A percentile compares a stretch with the other conserved stretches of the same genome.
Conservation (phyloP, 2,797 vertebrate species). For the Choloepus didactylus region DNA sequence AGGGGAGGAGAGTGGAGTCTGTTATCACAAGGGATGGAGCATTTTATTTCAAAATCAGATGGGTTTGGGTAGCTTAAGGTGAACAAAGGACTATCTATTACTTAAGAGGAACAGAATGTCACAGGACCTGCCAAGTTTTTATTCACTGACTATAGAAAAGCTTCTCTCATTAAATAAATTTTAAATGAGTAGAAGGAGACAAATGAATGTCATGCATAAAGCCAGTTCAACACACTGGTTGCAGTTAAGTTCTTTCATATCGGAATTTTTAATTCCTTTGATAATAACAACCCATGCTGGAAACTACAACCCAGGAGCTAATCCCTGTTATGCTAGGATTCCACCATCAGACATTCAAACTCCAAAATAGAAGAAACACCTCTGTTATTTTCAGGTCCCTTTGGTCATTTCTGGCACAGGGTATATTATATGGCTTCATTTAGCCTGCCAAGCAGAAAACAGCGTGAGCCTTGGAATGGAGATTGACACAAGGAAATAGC, state of each 20-base stretch:
- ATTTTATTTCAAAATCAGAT: not conserved
- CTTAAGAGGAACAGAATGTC: not conserved
- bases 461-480: not conserved
- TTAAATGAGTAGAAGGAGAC: not conserved
- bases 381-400: not conserved
- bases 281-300: not conserved
- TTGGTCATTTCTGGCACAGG: conserved; percentile 4
- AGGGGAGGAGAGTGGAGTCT: not conserved
- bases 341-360: not conserved
- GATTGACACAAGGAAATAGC: not conserved
- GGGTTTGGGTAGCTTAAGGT: not conserved
- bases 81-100: not conserved
- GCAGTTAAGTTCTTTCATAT: not conserved
- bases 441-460: not conserved
- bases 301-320: not conserved
- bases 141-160: not conserved
- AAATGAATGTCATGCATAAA: not conserved
- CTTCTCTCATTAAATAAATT: not conserved
- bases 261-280: not conserved
- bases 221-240: not conserved
- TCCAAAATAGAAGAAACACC: not conserved
- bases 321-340: not conserved
- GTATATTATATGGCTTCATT: not conserved
- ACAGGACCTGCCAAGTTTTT: not conserved
- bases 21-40: not conserved